Evolutionary conservation across 2,797 vertebrate species (phyloP).

Genomic region (Smutsia gigantea): DNA sequence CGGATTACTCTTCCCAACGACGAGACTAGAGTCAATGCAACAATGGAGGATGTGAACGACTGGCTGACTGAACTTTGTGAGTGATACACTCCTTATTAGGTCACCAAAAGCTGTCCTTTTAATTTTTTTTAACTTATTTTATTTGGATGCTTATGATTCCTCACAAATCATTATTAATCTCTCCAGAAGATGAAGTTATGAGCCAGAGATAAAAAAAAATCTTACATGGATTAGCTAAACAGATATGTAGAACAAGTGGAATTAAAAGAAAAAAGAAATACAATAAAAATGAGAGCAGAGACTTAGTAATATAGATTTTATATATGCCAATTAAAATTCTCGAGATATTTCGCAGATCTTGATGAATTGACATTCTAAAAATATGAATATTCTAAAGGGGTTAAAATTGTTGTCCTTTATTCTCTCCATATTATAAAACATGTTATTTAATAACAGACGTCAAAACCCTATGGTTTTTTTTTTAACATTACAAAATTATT

Average conservation of each 20-base stretch:
- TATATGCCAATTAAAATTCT: not conserved
- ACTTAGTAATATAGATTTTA: not conserved
- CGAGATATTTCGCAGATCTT: not conserved
- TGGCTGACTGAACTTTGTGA: constrained; percentile 95
- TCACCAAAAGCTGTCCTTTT: not conserved
- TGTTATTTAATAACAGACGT: not conserved
- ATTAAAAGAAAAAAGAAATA: not conserved
- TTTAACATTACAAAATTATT: not conserved
- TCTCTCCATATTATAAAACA: not conserved
- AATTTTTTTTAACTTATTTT: no score
- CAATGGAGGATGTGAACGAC: constrained; percentile 95
- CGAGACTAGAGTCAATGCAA: constrained; percentile 96
- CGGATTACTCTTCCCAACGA: constrained; percentile 93
- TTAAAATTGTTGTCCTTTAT: not conserved
- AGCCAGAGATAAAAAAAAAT: not conserved
- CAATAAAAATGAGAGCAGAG: not conserved
- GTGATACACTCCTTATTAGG: constrained; percentile 50
- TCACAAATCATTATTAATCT: not conserved
- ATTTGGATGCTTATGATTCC: not conserved
- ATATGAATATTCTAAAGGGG: not conserved
- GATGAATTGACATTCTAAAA: not conserved
- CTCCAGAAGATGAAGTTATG: not conserved
- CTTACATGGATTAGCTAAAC: not conserved
- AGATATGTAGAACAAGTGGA: not conserved
- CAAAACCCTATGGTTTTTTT: not conserved